These are phyloP conservation scores for Menidia beryllina DNA, from an alignment of 2,113 vertebrate species.

Conservation along the genomic window DNA sequence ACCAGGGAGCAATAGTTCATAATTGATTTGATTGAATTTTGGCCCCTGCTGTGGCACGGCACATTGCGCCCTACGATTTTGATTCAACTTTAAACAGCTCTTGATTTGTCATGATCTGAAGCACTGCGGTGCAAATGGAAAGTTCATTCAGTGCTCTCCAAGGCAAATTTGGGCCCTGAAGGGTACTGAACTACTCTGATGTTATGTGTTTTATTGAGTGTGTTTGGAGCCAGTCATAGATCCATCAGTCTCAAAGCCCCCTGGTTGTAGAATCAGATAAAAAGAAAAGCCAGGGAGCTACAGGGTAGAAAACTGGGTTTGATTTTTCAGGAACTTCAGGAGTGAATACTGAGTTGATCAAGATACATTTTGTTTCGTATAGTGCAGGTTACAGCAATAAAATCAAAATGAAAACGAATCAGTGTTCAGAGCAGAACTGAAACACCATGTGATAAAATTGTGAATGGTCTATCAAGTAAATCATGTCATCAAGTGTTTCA, in stretches of 20 bases:
- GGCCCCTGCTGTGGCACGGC: constrained; percentile 29
- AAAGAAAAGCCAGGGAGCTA: constrained; percentile 12
- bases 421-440: too few relatives aligned
- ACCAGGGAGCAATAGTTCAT: constrained; percentile 7
- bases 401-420: too few relatives aligned
- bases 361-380: too few relatives aligned
- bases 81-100: constrained; percentile 63
- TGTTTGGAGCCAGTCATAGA: constrained; percentile 32
- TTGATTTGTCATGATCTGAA: constrained; percentile 54
- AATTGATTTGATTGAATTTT: constrained; percentile 41
- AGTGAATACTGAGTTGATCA: too few relatives aligned
- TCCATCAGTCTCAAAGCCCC: constrained; percentile 27
- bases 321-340: constrained; percentile 11
- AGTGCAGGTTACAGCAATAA: too few relatives aligned
- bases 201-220: constrained; percentile 31
- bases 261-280: constrained; percentile 33
- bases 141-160: constrained; percentile 31
- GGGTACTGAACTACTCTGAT: constrained; percentile 12
- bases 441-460: too few relatives aligned
- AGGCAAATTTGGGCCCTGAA: background rate
- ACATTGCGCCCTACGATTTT: constrained; percentile 53
- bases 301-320: constrained; percentile 5
- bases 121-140: constrained; percentile 31
- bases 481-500: too few relatives aligned
- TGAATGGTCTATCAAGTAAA: too few relatives aligned